Base-by-base conservation (phyloP, 2,113 vertebrate genomes). In the Silurus glanis region DNA sequence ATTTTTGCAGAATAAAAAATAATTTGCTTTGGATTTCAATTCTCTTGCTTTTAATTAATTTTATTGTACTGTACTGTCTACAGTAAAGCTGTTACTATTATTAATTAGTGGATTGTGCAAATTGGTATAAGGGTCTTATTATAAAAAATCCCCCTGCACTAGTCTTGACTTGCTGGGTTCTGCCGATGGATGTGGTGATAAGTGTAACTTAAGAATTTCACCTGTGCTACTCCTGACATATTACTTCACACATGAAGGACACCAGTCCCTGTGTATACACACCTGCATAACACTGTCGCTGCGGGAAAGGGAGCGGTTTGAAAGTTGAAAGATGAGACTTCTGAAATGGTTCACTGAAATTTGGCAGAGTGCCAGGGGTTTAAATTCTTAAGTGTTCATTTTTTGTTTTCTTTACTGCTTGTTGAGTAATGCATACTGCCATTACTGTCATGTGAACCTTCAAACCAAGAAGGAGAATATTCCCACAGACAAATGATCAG, bases 281-380 rank as follows among this genome's bases (percentile, higher is more conserved):
- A 66, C 86, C 81, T 83, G 86, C 86, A 83, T 87, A 78, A 67
- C 25, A 28, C 21, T 37, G 28, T 37, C 53, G 19, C 85, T 86
- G 59, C 49, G 49, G 72, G 80, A 67, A 64, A 58, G 28, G 3
- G 25, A 14, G 51, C 80, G 13, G 62, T 55, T 82, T 82, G 16
- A 84, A 82, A 76, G 49, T 7, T 81, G 45, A 85, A 45, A 76
- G 51, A 78, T 66, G 83, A 82, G 21, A 47, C 23, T 10, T 87
- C 23, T 72, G 28, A 74, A 64, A 47, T 84, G 64, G 21, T 5
- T 79, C 7, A 6, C 21, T 86, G 67, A 69, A 72, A 14, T 58
- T 55, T 81, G 85, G 51, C 51, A 72, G 53, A 28, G 0, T 80
- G 28, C 51, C 76, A 61, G 37, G 19, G 47, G 10, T 45, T 61